These are phyloP conservation scores for Pogonus chalceus DNA, from an alignment of 1,140 invertebrate species.

Conservation along the genomic window DNA sequence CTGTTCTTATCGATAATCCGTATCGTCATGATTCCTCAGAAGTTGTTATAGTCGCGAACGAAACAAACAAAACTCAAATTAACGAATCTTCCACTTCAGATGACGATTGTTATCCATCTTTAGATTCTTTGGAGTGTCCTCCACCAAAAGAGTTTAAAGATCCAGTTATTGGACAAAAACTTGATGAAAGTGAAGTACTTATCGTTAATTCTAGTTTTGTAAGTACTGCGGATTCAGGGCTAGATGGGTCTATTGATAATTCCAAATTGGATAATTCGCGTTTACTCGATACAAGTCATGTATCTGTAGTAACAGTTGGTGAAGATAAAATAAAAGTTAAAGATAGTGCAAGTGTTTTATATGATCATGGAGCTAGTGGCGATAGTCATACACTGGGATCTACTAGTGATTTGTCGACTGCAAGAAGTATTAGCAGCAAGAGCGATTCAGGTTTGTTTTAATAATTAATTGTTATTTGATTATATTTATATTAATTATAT, in stretches of 20 bases:
- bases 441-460: conserved; percentile 24
- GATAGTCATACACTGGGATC: conserved; percentile 29
- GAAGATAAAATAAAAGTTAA: conserved; percentile 63
- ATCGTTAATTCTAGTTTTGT: conserved; percentile 58
- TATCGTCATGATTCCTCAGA: conserved; percentile 32
- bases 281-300: conserved; percentile 58
- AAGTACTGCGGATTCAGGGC: conserved; percentile 41
- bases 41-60: conserved; percentile 68
- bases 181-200: conserved; percentile 73
- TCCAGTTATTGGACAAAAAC: conserved; percentile 38
- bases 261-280: conserved; percentile 24
- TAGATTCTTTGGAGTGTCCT: conserved; percentile 61
- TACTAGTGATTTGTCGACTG: conserved; percentile 34
- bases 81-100: conserved; percentile 46
- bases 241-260: conserved; percentile 37
- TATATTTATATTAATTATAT: not conserved
- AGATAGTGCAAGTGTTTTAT: conserved; percentile 45
- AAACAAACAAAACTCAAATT: conserved; percentile 56
- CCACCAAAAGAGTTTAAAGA: conserved; percentile 41
- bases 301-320: conserved; percentile 81
- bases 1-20: conserved; percentile 52
- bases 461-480: not conserved
- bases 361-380: conserved; percentile 28
- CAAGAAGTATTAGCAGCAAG: conserved; percentile 23
- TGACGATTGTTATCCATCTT: conserved; percentile 56